Percentiles rank a stretch among this genome's conserved stretches.
Evolutionary conservation across 1,140 invertebrate genomes (phyloP).

Genomic region (Pararge aegeria): DNA sequence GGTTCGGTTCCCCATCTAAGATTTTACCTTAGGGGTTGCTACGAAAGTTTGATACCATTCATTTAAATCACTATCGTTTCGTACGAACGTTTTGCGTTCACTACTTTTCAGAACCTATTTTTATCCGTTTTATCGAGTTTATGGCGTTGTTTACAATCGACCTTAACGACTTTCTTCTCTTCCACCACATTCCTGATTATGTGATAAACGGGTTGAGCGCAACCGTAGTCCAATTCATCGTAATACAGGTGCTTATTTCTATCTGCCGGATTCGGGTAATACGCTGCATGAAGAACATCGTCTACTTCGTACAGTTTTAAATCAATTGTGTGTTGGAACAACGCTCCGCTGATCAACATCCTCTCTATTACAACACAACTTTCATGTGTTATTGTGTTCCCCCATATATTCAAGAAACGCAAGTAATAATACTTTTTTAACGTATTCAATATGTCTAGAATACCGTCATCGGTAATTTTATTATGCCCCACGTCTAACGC

Average conservation of each 20-base stretch:
- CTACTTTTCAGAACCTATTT: conserved; percentile 37
- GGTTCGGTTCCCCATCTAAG: too few relatives aligned
- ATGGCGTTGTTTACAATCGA: conserved; percentile 56
- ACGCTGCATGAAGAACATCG: conserved; percentile 71
- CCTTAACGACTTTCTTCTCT: conserved; percentile 51
- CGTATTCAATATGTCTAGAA: conserved; percentile 76
- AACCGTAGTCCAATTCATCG: conserved; percentile 57
- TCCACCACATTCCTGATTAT: conserved; percentile 54
- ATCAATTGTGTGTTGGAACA: conserved; percentile 80
- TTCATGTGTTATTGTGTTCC: conserved; percentile 71
- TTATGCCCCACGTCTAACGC: conserved; percentile 80
- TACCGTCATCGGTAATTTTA: conserved; percentile 73
- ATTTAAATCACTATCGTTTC: too few relatives aligned
- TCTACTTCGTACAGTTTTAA: conserved; percentile 79
- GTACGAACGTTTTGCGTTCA: not conserved
- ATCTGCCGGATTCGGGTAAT: conserved; percentile 70
- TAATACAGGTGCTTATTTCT: conserved; percentile 66
- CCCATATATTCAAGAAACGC: conserved; percentile 79
- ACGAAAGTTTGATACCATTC: too few relatives aligned
- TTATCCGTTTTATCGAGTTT: conserved; percentile 54
- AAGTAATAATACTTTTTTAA: conserved; percentile 78
- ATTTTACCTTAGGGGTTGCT: too few relatives aligned
- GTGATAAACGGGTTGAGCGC: conserved; percentile 53
- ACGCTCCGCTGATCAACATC: conserved; percentile 73
- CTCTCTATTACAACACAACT: conserved; percentile 72